These are phyloP conservation scores for Onychostruthus taczanowskii DNA, from an alignment of 2,113 vertebrate genomes.

Conservation along the genomic window DNA sequence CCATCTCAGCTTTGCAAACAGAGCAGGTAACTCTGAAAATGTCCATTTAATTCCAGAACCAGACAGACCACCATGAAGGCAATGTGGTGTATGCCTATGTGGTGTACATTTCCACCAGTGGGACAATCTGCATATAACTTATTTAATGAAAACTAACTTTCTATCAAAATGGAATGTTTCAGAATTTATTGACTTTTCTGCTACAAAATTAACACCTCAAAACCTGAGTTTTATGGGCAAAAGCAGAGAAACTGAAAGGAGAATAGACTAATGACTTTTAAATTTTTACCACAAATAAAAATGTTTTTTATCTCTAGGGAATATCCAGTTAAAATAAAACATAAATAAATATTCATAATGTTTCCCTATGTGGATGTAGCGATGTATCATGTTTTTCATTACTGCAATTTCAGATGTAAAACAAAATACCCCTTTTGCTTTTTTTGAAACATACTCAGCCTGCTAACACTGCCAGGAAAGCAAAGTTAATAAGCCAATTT, in stretches of 20 bases:
- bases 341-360: not conserved
- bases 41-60: not conserved
- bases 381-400: not conserved
- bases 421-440: not conserved
- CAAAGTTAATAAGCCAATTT: slow-evolving; percentile 54
- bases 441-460: not conserved
- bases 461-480: slow-evolving; percentile 10
- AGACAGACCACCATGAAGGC: not conserved
- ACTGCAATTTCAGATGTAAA: not conserved
- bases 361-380: not conserved
- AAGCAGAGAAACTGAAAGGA: not conserved
- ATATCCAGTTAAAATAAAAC: not conserved
- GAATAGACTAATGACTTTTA: not conserved
- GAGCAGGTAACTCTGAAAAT: not conserved
- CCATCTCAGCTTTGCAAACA: not conserved
- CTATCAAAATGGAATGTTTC: not conserved
- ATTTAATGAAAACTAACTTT: not conserved
- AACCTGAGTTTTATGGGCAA: not conserved
- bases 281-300: not conserved
- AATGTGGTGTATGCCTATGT: not conserved
- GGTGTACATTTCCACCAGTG: not conserved
- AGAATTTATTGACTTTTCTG: not conserved
- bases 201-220: not conserved
- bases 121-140: not conserved
- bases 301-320: not conserved